phyloP scores from a whole-genome alignment of 2,888 invertebrate species.

The Dryobotodes eremita region DNA sequence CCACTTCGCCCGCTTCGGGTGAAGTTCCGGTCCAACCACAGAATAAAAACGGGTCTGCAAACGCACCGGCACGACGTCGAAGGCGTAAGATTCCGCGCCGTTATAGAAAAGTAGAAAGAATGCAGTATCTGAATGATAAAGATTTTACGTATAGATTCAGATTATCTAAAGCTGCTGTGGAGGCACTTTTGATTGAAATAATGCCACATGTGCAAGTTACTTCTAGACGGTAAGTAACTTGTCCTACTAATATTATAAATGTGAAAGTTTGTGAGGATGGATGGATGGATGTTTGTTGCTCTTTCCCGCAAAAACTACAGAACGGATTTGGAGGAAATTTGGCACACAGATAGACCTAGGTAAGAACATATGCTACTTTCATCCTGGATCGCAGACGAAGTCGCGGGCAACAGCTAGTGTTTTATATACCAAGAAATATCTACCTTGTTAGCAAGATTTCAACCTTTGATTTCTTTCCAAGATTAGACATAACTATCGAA shows the following conservation, averaged over 20 bases:
- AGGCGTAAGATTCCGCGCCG: not conserved
- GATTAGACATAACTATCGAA: too few relatives aligned
- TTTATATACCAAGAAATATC: not conserved
- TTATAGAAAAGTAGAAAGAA: not conserved
- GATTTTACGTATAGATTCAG: constrained; percentile 10
- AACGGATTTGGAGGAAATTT: too few relatives aligned
- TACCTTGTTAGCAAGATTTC: too few relatives aligned
- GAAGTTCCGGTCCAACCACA: not conserved
- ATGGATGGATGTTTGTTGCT: too few relatives aligned
- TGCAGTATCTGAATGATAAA: not conserved
- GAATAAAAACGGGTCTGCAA: not conserved
- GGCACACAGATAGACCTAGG: too few relatives aligned
- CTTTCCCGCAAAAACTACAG: too few relatives aligned
- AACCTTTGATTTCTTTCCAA: too few relatives aligned
- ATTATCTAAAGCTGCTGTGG: constrained; percentile 17
- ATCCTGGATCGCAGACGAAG: too few relatives aligned
- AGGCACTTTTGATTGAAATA: constrained; percentile 23
- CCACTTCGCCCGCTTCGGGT: not conserved
- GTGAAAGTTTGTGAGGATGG: too few relatives aligned
- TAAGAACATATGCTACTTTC: too few relatives aligned
- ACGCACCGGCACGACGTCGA: not conserved
- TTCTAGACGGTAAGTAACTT: not conserved
- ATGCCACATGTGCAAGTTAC: constrained; percentile 4
- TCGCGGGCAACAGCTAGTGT: too few relatives aligned
- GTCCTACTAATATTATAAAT: too few relatives aligned